Evolutionary conservation across 2,888 invertebrate species (phyloP), one percentile per base, ranked within the genome.

Genomic region (Phengaris arion): DNA sequence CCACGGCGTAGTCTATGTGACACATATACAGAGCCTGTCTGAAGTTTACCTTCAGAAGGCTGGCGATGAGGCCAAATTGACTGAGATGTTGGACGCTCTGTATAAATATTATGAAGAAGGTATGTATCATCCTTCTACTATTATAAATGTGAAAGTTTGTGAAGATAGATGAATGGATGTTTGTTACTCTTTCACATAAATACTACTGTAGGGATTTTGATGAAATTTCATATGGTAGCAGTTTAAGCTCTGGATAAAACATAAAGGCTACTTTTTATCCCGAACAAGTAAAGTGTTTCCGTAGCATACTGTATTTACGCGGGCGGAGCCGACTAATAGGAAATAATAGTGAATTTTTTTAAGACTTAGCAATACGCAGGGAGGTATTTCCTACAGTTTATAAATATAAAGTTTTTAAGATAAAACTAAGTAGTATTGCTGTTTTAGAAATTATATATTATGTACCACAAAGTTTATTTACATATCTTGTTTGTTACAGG

Each of bases 21-120:
- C 95, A 0, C 94, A 95, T 82, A 90, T 94, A 0, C 94, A 94
- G 74, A 94, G 94, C 75, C 89, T 95, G 0, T 94, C 94, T 75
- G 95, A 94, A 79, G 85, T 97, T 55, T 97, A 95, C 86, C 87
- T 96, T 48, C 97, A 97, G 83, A 92, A 92, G 75, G 79, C 87
- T 0, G 82, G 86, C 0, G 94, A 95, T 77, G 84, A 89, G 0
- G 91, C 94, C 10, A 85, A 85, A 57, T 87, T 96, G 9, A 89
- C 94, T 0, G 84, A 87, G n/a, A 81, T 95, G n/a, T 83, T 97
- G 74, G 95, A 94, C 78, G 89, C 94, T 1, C 91, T 95, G 82
- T 97, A 95, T 82, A 89, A 88, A 77, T 89, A 89, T 83, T 94
- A 95, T 85, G 91, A 94, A 81, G 87, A 90, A 83, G 89, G 93